Percentiles rank a stretch among this genome's conserved stretches.
These are phyloP conservation scores for Hylaeus volcanicus DNA, from an alignment of 1,140 invertebrate species.

Conservation along the genomic window DNA sequence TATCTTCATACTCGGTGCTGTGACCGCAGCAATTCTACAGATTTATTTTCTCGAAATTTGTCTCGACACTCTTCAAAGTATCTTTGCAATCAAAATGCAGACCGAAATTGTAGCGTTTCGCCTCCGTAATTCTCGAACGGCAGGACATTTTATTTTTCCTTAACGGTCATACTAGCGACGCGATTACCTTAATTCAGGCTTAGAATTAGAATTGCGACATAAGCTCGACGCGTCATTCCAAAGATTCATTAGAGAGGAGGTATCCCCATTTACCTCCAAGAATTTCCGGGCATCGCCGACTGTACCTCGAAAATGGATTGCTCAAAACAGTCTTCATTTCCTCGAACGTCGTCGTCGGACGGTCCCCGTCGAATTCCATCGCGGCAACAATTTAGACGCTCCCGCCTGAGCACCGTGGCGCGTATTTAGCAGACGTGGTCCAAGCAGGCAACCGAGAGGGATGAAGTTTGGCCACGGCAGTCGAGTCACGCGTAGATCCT, in stretches of 20 bases:
- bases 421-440: conserved; percentile 42
- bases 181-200: neutral
- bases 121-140: too few relatives aligned
- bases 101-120: too few relatives aligned
- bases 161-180: too few relatives aligned
- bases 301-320: neutral
- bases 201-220: neutral
- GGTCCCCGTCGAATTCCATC: conserved; percentile 13
- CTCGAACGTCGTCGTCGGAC: too few relatives aligned
- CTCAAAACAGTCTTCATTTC: neutral
- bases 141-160: too few relatives aligned
- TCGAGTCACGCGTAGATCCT: conserved; percentile 55
- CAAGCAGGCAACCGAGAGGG: neutral
- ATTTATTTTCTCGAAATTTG: too few relatives aligned
- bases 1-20: too few relatives aligned
- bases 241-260: neutral
- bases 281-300: neutral
- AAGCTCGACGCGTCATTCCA: neutral
- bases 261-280: neutral
- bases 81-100: too few relatives aligned
- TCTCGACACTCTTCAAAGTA: too few relatives aligned
- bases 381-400: neutral
- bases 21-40: too few relatives aligned
- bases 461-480: conserved; percentile 20
- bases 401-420: neutral